phyloP scores from a whole-genome alignment of 1,140 invertebrate species.

The Nasonia giraulti region DNA sequence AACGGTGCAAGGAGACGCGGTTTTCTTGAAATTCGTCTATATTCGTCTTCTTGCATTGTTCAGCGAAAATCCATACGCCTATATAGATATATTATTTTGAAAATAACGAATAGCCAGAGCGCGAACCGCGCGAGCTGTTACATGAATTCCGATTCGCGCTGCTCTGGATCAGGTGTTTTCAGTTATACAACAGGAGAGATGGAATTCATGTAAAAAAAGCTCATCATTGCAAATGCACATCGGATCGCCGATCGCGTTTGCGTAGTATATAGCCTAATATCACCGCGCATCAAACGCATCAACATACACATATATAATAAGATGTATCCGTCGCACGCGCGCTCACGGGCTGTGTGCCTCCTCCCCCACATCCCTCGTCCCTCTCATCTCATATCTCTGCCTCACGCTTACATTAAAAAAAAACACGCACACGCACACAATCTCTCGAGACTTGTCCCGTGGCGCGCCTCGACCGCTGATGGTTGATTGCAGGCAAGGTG shows the following conservation, averaged over 20 bases:
- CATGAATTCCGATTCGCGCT: too few relatives aligned
- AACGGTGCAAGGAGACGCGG: not conserved
- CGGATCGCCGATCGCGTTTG: not conserved
- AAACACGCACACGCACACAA: not conserved
- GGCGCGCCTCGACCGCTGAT: slow-evolving; percentile 33
- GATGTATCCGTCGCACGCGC: too few relatives aligned
- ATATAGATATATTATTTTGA: not conserved
- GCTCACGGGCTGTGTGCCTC: too few relatives aligned
- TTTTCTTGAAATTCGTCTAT: too few relatives aligned
- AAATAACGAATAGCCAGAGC: not conserved
- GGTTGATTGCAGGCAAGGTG: slow-evolving; percentile 68
- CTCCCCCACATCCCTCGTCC: not conserved
- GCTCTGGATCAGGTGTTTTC: too few relatives aligned
- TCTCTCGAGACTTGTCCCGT: slow-evolving; percentile 5
- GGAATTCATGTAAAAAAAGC: not conserved
- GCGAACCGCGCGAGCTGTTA: too few relatives aligned
- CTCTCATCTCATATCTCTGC: not conserved
- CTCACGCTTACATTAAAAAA: not conserved
- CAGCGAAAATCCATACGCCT: not conserved
- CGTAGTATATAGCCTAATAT: not conserved
- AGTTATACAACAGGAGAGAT: too few relatives aligned
- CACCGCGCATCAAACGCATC: too few relatives aligned
- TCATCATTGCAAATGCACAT: not conserved
- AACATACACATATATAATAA: too few relatives aligned
- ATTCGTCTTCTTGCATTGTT: not conserved